Evolutionary conservation across 1,140 invertebrate species (phyloP).

Genomic region (Laodelphax striatellus): DNA sequence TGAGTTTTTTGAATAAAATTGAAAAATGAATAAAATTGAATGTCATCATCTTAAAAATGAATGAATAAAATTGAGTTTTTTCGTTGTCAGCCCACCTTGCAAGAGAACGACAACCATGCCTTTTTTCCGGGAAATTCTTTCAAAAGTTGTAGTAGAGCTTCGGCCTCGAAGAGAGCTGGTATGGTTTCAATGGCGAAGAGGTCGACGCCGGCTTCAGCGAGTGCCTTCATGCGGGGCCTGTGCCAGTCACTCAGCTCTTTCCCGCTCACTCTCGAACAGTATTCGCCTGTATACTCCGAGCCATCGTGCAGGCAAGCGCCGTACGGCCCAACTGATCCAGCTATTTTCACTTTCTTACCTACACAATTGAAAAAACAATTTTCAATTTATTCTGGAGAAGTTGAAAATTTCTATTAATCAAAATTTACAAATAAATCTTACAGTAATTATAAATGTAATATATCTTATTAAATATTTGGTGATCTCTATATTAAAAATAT

Average conservation of each 20-base stretch:
- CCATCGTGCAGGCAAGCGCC: constrained; percentile 76
- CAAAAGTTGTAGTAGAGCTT: constrained; percentile 63
- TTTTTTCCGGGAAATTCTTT: constrained; percentile 54
- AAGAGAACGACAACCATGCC: constrained; percentile 78
- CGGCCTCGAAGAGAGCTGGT: constrained; percentile 67
- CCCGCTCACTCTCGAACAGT: constrained; percentile 53
- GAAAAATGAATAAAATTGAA: too few species aligned
- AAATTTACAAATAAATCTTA: too few species aligned
- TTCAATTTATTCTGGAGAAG: too few species aligned
- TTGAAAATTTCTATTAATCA: too few species aligned
- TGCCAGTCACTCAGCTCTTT: constrained; percentile 71
- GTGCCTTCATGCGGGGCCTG: constrained; percentile 54
- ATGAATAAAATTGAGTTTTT: too few species aligned
- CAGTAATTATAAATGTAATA: too few species aligned
- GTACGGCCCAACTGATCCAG: constrained; percentile 83
- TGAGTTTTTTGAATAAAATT: too few species aligned
- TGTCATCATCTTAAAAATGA: too few species aligned
- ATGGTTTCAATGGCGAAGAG: constrained; percentile 82
- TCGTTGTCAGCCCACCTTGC: constrained; percentile 53
- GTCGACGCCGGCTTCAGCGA: constrained; percentile 67
- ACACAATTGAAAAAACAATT: not conserved
- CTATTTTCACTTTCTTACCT: constrained; percentile 39
- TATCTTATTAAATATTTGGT: too few species aligned
- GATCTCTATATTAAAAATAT: too few species aligned
- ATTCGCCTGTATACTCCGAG: constrained; percentile 81